These are phyloP conservation scores for Paratrypauchen microcephalus DNA, from an alignment of 2,797 vertebrate genomes.

Conservation along the genomic window DNA sequence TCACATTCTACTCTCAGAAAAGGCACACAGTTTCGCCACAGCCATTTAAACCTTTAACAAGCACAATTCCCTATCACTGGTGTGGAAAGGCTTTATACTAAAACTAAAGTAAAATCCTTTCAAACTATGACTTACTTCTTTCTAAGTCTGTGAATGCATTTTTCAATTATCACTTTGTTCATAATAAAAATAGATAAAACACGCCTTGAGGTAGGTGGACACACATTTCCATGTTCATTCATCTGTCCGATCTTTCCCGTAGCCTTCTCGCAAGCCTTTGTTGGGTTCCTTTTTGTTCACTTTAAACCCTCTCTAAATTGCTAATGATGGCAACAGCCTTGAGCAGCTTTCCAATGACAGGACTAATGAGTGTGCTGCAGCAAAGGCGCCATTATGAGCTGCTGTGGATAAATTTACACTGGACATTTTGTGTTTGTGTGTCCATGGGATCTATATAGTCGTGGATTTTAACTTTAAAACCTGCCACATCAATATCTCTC, in stretches of 20 bases:
- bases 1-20: not conserved
- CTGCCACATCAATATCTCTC: not conserved
- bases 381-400: conserved; percentile 35
- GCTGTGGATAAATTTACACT: conserved; percentile 32
- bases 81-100: not conserved
- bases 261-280: not conserved
- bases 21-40: not conserved
- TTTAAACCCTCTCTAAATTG: conserved; percentile 38
- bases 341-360: conserved; percentile 56
- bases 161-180: not conserved
- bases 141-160: not conserved
- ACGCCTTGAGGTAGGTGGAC: conserved; percentile 4
- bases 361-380: conserved; percentile 58
- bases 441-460: conserved; percentile 4
- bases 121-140: not conserved
- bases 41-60: not conserved
- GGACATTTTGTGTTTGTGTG: conserved; percentile 42
- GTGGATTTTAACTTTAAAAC: not conserved
- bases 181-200: conserved; percentile 14
- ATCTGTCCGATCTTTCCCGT: not conserved
- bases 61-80: not conserved
- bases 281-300: conserved; percentile 8
- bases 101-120: not conserved
- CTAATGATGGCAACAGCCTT: conserved; percentile 58
- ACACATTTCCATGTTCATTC: conserved; percentile 1